phyloP scores from a whole-genome alignment of 2,113 vertebrate species.

The Gila orcuttii region DNA sequence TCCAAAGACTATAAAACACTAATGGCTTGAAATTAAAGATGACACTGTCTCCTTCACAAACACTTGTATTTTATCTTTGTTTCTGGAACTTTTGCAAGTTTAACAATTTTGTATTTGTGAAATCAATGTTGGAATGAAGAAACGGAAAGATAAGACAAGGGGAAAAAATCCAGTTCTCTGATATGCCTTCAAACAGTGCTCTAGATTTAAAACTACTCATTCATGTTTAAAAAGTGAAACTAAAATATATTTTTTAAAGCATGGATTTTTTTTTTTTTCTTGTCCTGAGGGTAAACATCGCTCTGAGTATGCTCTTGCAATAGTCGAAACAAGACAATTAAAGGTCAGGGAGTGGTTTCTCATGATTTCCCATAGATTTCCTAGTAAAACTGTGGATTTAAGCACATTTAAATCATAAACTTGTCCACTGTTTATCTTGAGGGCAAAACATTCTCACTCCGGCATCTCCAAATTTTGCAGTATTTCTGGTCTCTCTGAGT shows the following conservation, averaged over 20 bases:
- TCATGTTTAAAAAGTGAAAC: neutral
- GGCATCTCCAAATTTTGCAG: neutral
- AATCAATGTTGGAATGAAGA: slow-evolving; percentile 22
- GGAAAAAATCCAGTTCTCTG: neutral
- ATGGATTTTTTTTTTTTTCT: neutral
- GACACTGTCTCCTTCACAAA: slow-evolving; percentile 59
- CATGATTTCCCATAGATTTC: neutral
- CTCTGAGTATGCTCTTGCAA: neutral
- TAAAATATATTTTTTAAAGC: neutral
- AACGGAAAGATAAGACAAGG: neutral
- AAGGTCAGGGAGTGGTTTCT: slow-evolving; percentile 30
- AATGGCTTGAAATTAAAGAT: slow-evolving; percentile 51
- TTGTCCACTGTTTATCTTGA: slow-evolving; percentile 5
- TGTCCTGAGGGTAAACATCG: neutral
- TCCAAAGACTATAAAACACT: slow-evolving; percentile 60
- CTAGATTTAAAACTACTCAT: neutral
- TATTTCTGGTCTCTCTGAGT: neutral
- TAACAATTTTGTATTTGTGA: slow-evolving; percentile 8
- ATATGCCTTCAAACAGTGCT: neutral
- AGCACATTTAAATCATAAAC: neutral
- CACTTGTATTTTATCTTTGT: slow-evolving; percentile 52
- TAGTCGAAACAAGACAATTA: neutral
- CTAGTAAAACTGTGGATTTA: neutral
- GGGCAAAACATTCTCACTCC: slow-evolving; percentile 4
- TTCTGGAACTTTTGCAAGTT: slow-evolving; percentile 33